A percentile compares a stretch with the other conserved stretches of the same genome.
Conservation (phyloP, 2,888 invertebrate genomes). For the Lasioglossum calceatum region DNA sequence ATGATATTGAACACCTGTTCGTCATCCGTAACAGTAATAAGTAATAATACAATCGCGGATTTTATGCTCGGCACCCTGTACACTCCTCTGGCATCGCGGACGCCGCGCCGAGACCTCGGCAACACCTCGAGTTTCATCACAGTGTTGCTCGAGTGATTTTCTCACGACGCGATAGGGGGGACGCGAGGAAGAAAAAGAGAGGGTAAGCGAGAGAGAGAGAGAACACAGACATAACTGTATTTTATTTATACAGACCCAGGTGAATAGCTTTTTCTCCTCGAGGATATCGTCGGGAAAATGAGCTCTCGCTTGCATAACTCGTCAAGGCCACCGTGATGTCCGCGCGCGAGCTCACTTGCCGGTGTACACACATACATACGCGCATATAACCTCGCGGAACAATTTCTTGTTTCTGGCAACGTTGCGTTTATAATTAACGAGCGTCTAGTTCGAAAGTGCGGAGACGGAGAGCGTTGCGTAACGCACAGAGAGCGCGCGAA, state of each 20-base stretch:
- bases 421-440: conserved; percentile 8
- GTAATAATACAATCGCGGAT: neutral
- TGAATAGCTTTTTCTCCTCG: conserved; percentile 1
- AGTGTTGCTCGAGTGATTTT: neutral
- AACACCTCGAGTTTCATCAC: neutral
- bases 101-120: neutral
- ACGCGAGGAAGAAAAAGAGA: neutral
- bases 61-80: neutral
- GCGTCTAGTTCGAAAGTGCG: neutral
- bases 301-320: neutral
- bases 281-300: neutral
- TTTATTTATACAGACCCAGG: conserved; percentile 1
- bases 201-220: neutral
- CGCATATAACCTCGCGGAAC: neutral
- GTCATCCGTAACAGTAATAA: too few relatives aligned
- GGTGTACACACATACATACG: too few relatives aligned
- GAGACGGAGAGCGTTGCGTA: neutral
- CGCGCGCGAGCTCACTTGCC: neutral
- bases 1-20: too few relatives aligned
- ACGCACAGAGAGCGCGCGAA: neutral
- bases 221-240: neutral
- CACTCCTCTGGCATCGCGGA: neutral
- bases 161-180: neutral
- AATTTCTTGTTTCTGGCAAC: neutral
- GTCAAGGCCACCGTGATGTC: neutral